Percentiles rank a stretch among this genome's conserved stretches.
These are phyloP conservation scores for Girardinichthys multiradiatus DNA, from an alignment of 2,113 vertebrate genomes.

Conservation along the genomic window DNA sequence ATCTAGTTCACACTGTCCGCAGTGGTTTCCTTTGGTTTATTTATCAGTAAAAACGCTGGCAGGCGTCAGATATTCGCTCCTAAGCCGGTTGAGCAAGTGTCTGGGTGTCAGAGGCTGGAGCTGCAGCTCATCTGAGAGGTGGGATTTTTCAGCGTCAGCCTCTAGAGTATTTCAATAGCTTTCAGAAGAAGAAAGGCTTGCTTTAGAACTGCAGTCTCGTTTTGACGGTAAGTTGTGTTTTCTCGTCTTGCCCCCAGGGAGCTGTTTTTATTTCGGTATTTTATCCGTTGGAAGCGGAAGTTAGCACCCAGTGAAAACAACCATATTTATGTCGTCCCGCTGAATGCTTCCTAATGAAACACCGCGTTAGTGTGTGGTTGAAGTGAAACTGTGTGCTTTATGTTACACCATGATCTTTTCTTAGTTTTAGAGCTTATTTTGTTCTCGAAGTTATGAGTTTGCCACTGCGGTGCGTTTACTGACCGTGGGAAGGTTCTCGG, in stretches of 20 bases:
- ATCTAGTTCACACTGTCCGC: background rate
- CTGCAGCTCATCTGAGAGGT: background rate
- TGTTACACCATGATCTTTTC: background rate
- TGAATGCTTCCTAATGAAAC: background rate
- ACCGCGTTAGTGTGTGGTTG: background rate
- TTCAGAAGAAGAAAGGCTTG: background rate
- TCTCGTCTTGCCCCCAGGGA: background rate
- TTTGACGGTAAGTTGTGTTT: constrained; percentile 5
- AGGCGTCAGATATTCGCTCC: background rate
- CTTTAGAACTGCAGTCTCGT: background rate
- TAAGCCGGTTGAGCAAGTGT: constrained; percentile 12
- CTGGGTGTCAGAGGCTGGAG: background rate
- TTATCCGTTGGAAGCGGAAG: constrained; percentile 13
- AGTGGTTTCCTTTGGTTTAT: background rate
- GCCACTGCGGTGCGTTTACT: constrained; percentile 1
- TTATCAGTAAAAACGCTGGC: background rate
- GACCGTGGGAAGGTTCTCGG: background rate
- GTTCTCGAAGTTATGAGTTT: background rate
- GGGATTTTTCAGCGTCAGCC: background rate
- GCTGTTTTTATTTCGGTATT: background rate
- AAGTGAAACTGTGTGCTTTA: background rate
- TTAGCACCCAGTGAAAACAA: background rate
- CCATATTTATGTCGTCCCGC: accelerated
- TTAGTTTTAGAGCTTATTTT: constrained; percentile 10
- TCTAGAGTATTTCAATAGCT: background rate